Percentiles rank a stretch among this genome's conserved stretches.
Evolutionary conservation across 2,888 invertebrate genomes (phyloP).

Genomic region (Atherix ibis): DNA sequence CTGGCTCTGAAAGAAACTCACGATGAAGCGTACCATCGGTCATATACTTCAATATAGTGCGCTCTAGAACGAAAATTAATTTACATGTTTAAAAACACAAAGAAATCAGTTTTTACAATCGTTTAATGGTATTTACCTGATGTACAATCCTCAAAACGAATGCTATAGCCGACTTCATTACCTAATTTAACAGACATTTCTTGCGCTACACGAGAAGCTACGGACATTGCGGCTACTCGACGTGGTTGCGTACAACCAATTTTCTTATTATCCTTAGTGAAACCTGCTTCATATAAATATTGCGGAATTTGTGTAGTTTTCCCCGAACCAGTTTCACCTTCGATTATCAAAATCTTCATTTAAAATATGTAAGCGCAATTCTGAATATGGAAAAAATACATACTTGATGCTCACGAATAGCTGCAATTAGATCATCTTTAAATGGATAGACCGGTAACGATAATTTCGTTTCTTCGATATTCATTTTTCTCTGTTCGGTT

Average conservation of each 20-base stretch:
- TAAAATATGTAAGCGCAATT: slow-evolving; percentile 1
- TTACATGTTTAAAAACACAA: no score
- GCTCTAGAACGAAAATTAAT: slow-evolving; percentile 49
- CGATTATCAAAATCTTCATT: slow-evolving; percentile 68
- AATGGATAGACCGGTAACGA: slow-evolving; percentile 92
- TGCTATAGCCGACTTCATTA: slow-evolving; percentile 77
- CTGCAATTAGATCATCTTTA: slow-evolving; percentile 70
- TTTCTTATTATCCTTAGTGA: slow-evolving; percentile 64
- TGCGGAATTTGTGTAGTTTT: slow-evolving; percentile 99
- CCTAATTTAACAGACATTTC: slow-evolving; percentile 96
- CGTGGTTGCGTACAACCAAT: slow-evolving; percentile 97
- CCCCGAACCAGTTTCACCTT: slow-evolving; percentile 97
- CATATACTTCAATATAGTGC: slow-evolving; percentile 96
- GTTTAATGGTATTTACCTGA: slow-evolving; percentile 42
- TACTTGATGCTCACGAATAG: slow-evolving; percentile 75
- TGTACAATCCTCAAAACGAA: slow-evolving; percentile 98
- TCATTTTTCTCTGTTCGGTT: slow-evolving; percentile 53
- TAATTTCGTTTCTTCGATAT: slow-evolving; percentile 79
- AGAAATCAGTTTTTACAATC: neutral
- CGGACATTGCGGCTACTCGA: slow-evolving; percentile 99
- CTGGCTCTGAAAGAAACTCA: slow-evolving; percentile 95
- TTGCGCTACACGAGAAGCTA: slow-evolving; percentile 92
- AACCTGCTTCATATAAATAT: slow-evolving; percentile 89
- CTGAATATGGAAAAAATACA: slow-evolving; percentile 3
- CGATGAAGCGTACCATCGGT: slow-evolving; percentile 96